Evolutionary conservation across 2,797 vertebrate species (phyloP).

Genomic region (Poeciliopsis turneri): DNA sequence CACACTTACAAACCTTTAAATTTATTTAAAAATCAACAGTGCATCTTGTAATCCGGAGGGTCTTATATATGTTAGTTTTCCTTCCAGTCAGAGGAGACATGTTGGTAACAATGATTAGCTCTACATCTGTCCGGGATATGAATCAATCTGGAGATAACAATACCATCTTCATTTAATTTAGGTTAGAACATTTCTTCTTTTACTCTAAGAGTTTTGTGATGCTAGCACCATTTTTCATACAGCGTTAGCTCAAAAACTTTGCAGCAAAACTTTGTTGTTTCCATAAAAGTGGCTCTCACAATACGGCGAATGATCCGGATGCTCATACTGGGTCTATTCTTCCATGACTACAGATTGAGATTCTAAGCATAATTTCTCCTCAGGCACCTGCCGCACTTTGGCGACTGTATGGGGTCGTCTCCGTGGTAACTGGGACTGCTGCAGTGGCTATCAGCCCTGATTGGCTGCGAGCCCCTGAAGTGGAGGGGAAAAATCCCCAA

Average conservation of each 20-base stretch:
- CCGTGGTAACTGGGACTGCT: constrained; percentile 63
- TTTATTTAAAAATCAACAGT: no score
- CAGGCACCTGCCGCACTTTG: constrained; percentile 77
- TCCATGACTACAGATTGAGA: constrained; percentile 46
- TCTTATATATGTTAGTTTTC: not conserved
- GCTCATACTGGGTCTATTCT: constrained; percentile 1
- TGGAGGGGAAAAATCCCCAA: constrained; percentile 20
- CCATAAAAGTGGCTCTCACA: not conserved
- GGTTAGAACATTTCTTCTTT: not conserved
- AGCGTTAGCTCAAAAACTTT: not conserved
- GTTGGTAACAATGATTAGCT: not conserved
- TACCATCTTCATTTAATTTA: not conserved
- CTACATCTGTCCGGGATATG: not conserved
- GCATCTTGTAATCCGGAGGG: no score
- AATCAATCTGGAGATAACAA: not conserved
- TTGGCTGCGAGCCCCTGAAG: constrained; percentile 56
- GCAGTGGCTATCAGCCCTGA: constrained; percentile 65
- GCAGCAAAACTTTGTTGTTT: not conserved
- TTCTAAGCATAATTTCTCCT: constrained; percentile 74
- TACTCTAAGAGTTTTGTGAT: not conserved
- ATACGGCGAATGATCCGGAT: not conserved
- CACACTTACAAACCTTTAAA: no score
- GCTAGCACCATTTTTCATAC: not conserved
- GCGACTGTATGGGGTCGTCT: constrained; percentile 72
- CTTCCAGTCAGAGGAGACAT: not conserved